These are phyloP conservation scores for Zenarchopterus dispar DNA, from an alignment of 2,797 vertebrate species.

Conservation along the genomic window DNA sequence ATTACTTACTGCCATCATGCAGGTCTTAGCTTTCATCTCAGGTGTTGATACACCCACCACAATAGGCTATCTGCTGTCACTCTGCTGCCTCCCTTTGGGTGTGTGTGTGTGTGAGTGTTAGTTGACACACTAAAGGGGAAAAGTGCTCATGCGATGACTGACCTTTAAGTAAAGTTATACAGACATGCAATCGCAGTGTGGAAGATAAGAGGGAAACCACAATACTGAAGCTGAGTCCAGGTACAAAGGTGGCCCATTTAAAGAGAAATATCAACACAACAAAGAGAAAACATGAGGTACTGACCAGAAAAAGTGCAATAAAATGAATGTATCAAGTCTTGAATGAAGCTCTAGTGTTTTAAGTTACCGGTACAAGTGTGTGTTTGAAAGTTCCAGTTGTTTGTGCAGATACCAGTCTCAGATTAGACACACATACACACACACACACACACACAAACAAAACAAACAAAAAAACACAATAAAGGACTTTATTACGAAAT, in stretches of 20 bases:
- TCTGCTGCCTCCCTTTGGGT: neutral
- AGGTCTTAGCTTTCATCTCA: conserved; percentile 39
- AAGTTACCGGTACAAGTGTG: too few species aligned
- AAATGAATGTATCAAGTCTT: too few species aligned
- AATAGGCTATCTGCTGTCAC: conserved; percentile 36
- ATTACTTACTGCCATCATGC: neutral
- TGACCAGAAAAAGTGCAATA: too few species aligned
- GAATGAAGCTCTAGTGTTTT: too few species aligned
- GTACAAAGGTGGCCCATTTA: neutral
- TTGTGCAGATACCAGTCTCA: too few species aligned
- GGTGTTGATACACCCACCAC: conserved; percentile 33
- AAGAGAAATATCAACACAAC: neutral
- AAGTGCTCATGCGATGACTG: conserved; percentile 31
- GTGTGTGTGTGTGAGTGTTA: conserved; percentile 11
- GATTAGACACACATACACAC: too few species aligned
- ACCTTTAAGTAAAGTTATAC: conserved; percentile 56
- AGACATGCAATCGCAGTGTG: conserved; percentile 12
- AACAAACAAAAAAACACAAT: too few species aligned
- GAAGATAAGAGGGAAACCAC: conserved; percentile 38
- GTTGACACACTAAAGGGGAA: conserved; percentile 27
- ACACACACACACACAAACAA: too few species aligned
- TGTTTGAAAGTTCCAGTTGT: too few species aligned
- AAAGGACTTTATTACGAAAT: too few species aligned
- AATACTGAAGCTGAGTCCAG: neutral
- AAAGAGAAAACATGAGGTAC: neutral